Evolutionary conservation across 1,140 invertebrate genomes (phyloP).

Genomic region (Cylas formicarius): DNA sequence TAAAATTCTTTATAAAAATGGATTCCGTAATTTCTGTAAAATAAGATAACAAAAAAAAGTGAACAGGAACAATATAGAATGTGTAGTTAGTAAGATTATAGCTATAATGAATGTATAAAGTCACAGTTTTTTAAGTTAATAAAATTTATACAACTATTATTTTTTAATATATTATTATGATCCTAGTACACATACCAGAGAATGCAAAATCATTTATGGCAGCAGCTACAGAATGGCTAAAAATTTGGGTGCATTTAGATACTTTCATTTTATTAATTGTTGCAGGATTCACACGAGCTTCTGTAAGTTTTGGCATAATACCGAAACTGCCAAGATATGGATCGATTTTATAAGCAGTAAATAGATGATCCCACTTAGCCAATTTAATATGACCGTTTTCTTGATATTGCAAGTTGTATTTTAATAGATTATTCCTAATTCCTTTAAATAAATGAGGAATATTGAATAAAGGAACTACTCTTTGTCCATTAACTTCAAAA

Average conservation of each 20-base stretch:
- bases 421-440: constrained; percentile 30
- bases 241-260: constrained; percentile 30
- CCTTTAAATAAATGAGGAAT: constrained; percentile 37
- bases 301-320: constrained; percentile 28
- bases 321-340: constrained; percentile 15
- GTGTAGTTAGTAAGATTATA: too few species aligned
- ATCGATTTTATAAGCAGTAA: constrained; percentile 20
- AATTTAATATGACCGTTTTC: neutral
- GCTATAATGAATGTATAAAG: too few species aligned
- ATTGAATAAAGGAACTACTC: constrained; percentile 35
- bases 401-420: constrained; percentile 4
- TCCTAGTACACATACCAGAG: too few species aligned
- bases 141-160: too few species aligned
- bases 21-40: too few species aligned
- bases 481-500: constrained; percentile 25
- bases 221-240: constrained; percentile 20
- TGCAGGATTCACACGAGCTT: constrained; percentile 20
- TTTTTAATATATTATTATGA: too few species aligned
- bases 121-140: too few species aligned
- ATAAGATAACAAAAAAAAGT: too few species aligned
- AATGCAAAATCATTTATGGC: constrained; percentile 8
- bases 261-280: constrained; percentile 34
- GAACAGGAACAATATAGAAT: too few species aligned
- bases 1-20: too few species aligned
- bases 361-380: constrained; percentile 14